Evolutionary conservation across 2,113 vertebrate genomes (phyloP).

Genomic region (Fregata magnificens): DNA sequence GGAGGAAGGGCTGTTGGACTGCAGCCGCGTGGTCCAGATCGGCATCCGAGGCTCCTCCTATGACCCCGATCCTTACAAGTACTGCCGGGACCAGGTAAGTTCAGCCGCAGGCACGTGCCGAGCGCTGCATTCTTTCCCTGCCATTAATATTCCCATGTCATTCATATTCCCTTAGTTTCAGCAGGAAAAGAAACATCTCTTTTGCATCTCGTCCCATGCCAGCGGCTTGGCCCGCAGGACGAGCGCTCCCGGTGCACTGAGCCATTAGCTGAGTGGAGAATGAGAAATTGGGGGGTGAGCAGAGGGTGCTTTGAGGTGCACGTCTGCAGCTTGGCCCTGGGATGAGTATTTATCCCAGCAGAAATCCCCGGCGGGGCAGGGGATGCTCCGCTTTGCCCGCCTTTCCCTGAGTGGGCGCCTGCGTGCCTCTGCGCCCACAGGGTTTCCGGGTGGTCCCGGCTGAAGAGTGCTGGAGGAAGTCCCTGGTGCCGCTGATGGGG

Average conservation of each 20-base stretch:
- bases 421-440: conserved; percentile 6
- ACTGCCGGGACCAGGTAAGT: conserved; percentile 83
- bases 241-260: rapidly evolving
- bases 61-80: conserved; percentile 77
- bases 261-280: rapidly evolving
- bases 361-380: not conserved
- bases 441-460: conserved; percentile 89
- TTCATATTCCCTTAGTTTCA: not conserved
- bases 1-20: conserved; percentile 90
- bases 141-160: rapidly evolving
- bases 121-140: rapidly evolving
- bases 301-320: not conserved
- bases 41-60: conserved; percentile 86
- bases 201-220: not conserved
- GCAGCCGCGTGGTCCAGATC: conserved; percentile 87
- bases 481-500: conserved; percentile 86
- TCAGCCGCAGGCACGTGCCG: rapidly evolving
- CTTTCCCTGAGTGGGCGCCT: not conserved
- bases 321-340: not conserved
- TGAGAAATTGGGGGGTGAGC: not conserved
- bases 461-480: conserved; percentile 91
- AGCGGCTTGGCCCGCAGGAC: rapidly evolving
- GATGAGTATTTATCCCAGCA: not conserved
- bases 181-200: not conserved
- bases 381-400: rapidly evolving